phyloP scores from a whole-genome alignment of 2,888 invertebrate species.

The Apamea monoglypha region DNA sequence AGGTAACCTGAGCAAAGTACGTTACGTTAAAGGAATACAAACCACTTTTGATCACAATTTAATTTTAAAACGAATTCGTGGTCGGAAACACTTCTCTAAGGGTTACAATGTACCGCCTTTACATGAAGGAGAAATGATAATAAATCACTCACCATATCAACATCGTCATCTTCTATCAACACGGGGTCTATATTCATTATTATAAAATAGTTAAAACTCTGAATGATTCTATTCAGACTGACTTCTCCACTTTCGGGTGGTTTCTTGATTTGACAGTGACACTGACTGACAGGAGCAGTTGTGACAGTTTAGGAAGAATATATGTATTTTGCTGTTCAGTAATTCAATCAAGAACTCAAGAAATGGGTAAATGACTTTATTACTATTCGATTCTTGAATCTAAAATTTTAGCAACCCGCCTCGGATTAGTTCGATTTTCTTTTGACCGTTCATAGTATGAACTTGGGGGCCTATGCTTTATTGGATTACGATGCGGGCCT shows the following conservation, averaged over 20 bases:
- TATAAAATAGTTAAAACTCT: neutral
- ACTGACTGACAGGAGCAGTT: neutral
- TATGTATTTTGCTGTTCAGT: neutral
- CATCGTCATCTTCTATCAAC: slow-evolving; percentile 56
- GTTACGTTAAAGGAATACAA: neutral
- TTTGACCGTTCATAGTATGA: no score
- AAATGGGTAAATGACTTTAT: no score
- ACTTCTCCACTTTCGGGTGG: neutral
- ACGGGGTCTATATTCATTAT: slow-evolving; percentile 47
- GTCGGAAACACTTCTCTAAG: neutral
- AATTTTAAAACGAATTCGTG: neutral
- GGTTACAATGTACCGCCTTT: neutral
- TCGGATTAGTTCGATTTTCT: no score
- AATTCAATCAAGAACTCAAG: no score
- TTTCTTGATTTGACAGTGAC: slow-evolving; percentile 1
- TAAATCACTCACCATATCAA: slow-evolving; percentile 40
- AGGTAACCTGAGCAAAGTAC: neutral
- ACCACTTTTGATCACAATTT: neutral
- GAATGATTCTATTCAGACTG: neutral
- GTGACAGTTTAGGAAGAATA: neutral
- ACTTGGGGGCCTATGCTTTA: no score
- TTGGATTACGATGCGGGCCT: no score
- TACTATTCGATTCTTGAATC: no score
- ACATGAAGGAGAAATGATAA: neutral
- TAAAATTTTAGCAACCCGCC: no score